Percentiles rank a stretch among this genome's conserved stretches.
These are phyloP conservation scores for Panurus biarmicus DNA, from an alignment of 2,113 vertebrate genomes.

Conservation along the genomic window DNA sequence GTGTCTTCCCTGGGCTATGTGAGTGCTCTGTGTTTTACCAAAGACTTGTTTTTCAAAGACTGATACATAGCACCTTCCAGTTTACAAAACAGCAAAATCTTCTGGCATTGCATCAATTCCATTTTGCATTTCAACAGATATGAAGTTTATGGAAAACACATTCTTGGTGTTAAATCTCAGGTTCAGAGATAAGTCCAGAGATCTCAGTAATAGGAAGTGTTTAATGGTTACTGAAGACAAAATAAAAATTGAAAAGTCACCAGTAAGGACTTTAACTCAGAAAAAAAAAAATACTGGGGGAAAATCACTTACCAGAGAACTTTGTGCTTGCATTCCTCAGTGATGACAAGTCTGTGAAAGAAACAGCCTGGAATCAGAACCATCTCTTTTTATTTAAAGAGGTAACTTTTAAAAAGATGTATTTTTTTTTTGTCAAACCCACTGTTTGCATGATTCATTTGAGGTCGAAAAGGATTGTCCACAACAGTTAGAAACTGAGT, in stretches of 20 bases:
- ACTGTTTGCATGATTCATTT: neutral
- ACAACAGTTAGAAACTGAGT: neutral
- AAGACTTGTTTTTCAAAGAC: neutral
- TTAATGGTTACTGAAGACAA: neutral
- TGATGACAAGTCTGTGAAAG: neutral
- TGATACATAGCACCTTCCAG: neutral
- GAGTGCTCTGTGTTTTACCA: neutral
- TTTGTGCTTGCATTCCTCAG: conserved; percentile 33
- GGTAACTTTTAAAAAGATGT: conserved; percentile 29
- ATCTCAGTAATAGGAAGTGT: neutral
- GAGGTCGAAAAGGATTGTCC: neutral
- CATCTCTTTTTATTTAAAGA: conserved; percentile 20
- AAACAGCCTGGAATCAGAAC: neutral
- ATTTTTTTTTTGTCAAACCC: neutral
- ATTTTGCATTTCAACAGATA: neutral
- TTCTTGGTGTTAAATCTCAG: neutral
- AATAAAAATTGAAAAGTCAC: neutral
- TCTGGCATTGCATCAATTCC: neutral
- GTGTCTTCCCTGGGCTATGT: neutral
- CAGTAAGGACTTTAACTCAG: neutral
- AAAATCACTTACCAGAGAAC: neutral
- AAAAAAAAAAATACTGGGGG: neutral
- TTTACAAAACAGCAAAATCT: neutral
- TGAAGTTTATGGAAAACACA: neutral
- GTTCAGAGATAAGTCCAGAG: neutral